Conservation (phyloP, 2,113 vertebrate species). For the Nymphicus hollandicus region DNA sequence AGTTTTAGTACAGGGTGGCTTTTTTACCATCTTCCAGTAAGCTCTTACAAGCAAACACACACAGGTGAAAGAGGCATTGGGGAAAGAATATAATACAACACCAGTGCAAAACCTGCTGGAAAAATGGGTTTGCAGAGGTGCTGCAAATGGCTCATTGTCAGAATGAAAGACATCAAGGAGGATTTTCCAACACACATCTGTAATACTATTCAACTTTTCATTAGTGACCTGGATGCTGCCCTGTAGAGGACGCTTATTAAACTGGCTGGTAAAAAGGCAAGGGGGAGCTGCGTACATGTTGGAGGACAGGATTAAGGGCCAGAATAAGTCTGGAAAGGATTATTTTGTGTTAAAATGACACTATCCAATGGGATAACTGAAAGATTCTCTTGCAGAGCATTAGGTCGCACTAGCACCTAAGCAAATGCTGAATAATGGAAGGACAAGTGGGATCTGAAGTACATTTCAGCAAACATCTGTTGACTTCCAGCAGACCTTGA, state of each 20-base stretch:
- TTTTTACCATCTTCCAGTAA: not conserved
- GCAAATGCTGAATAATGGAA: not conserved
- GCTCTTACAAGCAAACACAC: not conserved
- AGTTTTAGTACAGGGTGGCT: not conserved
- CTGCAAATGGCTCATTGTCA: not conserved
- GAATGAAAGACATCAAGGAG: not conserved
- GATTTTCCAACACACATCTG: not conserved
- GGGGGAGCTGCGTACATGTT: not conserved
- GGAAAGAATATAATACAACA: not conserved
- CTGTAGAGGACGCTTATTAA: not conserved
- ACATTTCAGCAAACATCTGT: not conserved
- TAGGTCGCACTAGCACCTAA: not conserved
- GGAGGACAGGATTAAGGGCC: not conserved
- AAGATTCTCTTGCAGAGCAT: not conserved
- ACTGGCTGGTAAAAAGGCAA: not conserved
- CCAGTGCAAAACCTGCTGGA: not conserved
- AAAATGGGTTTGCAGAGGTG: not conserved
- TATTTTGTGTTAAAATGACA: not conserved
- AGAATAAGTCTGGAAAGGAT: not conserved
- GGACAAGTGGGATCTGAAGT: not conserved
- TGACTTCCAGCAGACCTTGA: not conserved
- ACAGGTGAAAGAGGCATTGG: not conserved
- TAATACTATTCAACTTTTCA: not conserved
- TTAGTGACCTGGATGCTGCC: slow-evolving; percentile 4
- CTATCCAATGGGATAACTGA: not conserved